Conservation (phyloP, 2,113 vertebrate species). For the Brevimyrus niger region DNA sequence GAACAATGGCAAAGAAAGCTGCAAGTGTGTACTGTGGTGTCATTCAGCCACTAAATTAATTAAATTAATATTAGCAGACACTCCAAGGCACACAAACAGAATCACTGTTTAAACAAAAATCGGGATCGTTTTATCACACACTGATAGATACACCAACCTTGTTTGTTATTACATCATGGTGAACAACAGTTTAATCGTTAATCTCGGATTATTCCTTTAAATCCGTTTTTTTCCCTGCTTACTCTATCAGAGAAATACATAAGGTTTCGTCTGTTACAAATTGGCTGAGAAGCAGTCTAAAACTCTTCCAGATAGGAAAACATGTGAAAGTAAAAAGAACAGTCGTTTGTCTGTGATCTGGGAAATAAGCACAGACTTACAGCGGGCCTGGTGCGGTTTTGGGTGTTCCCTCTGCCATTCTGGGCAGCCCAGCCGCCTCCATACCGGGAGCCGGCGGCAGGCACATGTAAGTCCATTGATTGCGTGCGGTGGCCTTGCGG, state of each 20-base stretch:
- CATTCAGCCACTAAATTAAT: not conserved
- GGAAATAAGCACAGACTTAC: not conserved
- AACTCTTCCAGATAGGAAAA: not conserved
- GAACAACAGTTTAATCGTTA: not conserved
- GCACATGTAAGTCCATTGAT: conserved; percentile 50
- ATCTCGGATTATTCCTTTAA: not conserved
- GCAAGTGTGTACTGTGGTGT: not conserved
- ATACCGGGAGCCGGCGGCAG: conserved; percentile 38
- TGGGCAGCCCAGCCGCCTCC: conserved; percentile 38
- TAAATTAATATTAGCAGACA: not conserved
- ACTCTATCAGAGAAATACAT: not conserved
- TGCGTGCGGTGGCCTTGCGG: conserved; percentile 34
- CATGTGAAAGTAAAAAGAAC: not conserved
- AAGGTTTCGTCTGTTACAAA: not conserved
- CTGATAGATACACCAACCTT: not conserved
- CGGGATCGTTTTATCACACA: not conserved
- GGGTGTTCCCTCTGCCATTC: conserved; percentile 13
- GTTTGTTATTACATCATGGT: not conserved
- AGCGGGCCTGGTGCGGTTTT: conserved; percentile 9
- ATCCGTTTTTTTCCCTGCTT: not conserved
- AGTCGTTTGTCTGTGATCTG: not conserved
- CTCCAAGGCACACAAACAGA: not conserved
- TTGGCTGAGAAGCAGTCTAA: not conserved
- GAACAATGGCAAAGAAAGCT: not conserved
- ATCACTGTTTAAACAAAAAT: not conserved